Evolutionary conservation across 2,113 vertebrate species (phyloP), one percentile per base, ranked within the genome.

Genomic region (Lethenteron camtschaticum): DNA sequence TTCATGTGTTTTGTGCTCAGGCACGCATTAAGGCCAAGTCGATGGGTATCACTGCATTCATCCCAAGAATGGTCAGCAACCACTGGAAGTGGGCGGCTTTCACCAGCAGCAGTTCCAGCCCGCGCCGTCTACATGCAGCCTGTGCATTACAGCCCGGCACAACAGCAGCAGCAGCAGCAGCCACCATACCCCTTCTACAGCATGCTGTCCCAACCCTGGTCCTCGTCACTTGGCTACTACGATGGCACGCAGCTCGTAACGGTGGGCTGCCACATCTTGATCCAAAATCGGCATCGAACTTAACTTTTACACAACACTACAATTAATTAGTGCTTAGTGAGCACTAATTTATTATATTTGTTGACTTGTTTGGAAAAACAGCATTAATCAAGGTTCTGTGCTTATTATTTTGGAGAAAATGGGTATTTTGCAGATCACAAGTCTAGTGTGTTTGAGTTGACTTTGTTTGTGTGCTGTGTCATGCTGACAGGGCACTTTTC

Each of bases 11-110:
- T 11, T 66, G 24, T n/a, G 63, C 63, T 24, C 63, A 66, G 63
- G 63, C 63, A 16, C 63, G 63, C 63, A 66, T 66, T 66, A 66
- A 66, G 24, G 63, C 63, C 63, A 66, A 66, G 63, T 24, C 63
- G n/a, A 66, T 66, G 63, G 41, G 63, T 10, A 66, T 66, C 63
- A 16, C 24, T 66, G 63, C 63, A 66, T 66, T 66, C 63, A n/a
- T 66, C 24, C 63, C n/a, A n/a, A 66, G n/a, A 24, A 24, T n/a
- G 24, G 63, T 66, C 63, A 11, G n/a, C 63, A 66, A 24, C 9
- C 24, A n/a, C 9, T 9, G 9, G 63, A 66, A 66, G n/a, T 24
- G n/a, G 63, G 63, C n/a, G 63, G n/a, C n/a, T 66, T 16, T 11
- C 63, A n/a, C 24, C 63, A 66, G 63, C 60, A 66, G 20, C 63